Evolutionary conservation across 2,888 invertebrate species (phyloP), one percentile per base, ranked within the genome.

Genomic region (Acleris holmiana): DNA sequence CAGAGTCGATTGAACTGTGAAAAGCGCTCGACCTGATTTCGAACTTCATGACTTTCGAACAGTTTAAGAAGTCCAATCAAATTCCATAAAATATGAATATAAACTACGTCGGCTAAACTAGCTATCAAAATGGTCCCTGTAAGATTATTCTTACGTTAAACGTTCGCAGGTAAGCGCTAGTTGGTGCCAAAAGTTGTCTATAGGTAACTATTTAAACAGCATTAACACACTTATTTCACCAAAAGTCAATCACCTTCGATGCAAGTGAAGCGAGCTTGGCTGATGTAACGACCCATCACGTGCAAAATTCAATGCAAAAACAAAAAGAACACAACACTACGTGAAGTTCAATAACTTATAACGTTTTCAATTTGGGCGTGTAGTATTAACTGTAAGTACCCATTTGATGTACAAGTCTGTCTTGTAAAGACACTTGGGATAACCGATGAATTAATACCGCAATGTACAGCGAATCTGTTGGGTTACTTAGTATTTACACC

Each of bases 221-320:
- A 44, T 46, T 56, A 46, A 25, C 29, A 47, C 29, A 21, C 35
- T 49, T 23, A n/a, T 5, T 58, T 21, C 13, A 40, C 21, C 21
- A 57, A 48, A 58, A 48, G 58, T 49, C 48, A 49, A 58, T 49
- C 35, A 49, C 49, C 49, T 47, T 47, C 17, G 10, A 13, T 48
- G n/a, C 40, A 48, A 49, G 35, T 17, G 6, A 44, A 44, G n/a
- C 44, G 17, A 17, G 35, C 13, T 8, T 35, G 35, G 35, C 35
- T 44, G 17, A 44, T 25, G 54, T 48, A 54, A 61, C n/a, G 2
- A 10, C 17, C 1, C 4, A 7, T 48, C 17, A 47, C 53, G 61
- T 35, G 61, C 46, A 19, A 10, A 8, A 15, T 21, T 15, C 17
- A 44, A 15, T 17, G 6, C 47, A 5, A 47, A 53, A 53, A 17